Percentiles rank a stretch among this genome's conserved stretches.
Conservation (phyloP, 2,797 vertebrate genomes). For the Microhierax caerulescens region DNA sequence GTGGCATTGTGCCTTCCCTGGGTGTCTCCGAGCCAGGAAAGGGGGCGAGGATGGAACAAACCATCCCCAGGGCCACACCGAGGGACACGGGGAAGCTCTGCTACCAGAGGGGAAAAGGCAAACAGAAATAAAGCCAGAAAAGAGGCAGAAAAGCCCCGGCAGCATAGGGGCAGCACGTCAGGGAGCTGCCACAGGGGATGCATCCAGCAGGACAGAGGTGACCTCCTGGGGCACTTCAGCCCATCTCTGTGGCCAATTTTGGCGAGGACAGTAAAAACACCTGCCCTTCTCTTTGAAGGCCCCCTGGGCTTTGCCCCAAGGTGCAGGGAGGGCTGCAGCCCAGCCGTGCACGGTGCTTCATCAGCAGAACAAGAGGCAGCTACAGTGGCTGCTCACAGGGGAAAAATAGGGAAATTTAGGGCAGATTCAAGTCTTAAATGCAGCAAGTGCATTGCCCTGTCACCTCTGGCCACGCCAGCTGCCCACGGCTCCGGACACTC, state of each 20-base stretch:
- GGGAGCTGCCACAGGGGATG: not conserved
- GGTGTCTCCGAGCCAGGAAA: not conserved
- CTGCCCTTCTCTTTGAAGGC: not conserved
- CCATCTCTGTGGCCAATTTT: not conserved
- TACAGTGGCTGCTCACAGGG: fast-evolving
- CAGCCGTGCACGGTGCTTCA: not conserved
- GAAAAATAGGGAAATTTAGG: fast-evolving
- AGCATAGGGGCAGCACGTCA: fast-evolving
- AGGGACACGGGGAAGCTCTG: not conserved
- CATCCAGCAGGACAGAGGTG: fast-evolving
- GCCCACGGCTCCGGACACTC: fast-evolving
- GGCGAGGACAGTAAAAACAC: not conserved
- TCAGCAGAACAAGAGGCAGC: fast-evolving
- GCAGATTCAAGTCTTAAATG: not conserved
- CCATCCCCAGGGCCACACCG: not conserved
- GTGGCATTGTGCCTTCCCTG: fast-evolving
- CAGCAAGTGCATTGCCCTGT: fast-evolving
- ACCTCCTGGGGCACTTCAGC: not conserved
- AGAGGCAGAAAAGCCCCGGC: too few relatives aligned
- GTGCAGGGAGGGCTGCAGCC: not conserved
- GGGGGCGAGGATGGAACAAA: not conserved
- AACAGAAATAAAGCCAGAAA: not conserved
- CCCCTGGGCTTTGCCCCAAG: not conserved
- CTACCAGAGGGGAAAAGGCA: not conserved
- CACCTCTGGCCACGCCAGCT: fast-evolving